Base-by-base conservation (phyloP, 2,888 invertebrate species). In the Brachyopa scutellaris region DNA sequence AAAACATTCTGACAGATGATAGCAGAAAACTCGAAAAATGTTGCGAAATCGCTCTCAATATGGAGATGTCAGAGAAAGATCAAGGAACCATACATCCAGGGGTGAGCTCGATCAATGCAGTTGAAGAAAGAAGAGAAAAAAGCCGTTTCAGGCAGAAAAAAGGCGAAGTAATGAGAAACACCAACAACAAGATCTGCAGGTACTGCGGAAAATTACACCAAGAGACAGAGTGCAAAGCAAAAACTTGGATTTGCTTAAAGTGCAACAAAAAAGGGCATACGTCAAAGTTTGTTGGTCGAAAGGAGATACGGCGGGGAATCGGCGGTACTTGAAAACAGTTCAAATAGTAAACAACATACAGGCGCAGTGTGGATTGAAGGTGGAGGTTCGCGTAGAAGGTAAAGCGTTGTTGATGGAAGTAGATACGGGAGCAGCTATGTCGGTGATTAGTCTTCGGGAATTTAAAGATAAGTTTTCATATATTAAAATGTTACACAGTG, bases 1-100 rank as follows among this genome's bases (percentile, higher is more conserved):
- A n/a, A n/a, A n/a, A n/a, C n/a, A n/a, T 47, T 21, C 47, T 70
- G 23, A 70, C 66, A n/a, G 53, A 66, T 31, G 66, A 66, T 17
- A 53, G 66, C 31, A 38, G 53, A 29, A 66, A 29, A 15, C 42
- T 53, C 36, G 53, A 66, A 1, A 59, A 57, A 11, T 59, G 70
- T 15, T 72, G 61, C 11, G 53, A 72, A 15, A 23, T 51, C 13
- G 51, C 72, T 7, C 45, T n/a, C n/a, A n/a, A n/a, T n/a, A n/a
- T n/a, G n/a, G n/a, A n/a, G n/a, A n/a, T n/a, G n/a, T n/a, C n/a
- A 62, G 6, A 62, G 45, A 17, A 26, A 19, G 62, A 59, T 4
- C 51, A 53, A 36, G 51, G 53, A 42, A 31, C 40, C n/a, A 53
- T 53, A 11, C 45, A 45, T 23, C 15, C 55, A 15, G 13, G 51